Base-by-base conservation (phyloP, 2,113 vertebrate genomes). In the Panthera leo region DNA sequence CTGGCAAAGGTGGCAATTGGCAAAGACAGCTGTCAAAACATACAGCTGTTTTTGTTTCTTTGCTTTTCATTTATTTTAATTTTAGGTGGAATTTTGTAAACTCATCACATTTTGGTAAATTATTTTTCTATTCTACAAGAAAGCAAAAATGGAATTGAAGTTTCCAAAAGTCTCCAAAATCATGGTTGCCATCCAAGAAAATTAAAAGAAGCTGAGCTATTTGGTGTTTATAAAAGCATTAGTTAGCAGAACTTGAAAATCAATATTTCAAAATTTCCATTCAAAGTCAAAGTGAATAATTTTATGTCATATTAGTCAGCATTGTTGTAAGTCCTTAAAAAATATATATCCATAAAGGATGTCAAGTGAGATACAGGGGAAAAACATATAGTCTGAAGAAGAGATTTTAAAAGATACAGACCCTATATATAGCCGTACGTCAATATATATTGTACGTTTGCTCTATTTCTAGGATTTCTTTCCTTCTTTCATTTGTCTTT, bases 181-280 rank as follows among this genome's bases (percentile, higher is more conserved):
- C 39, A 93, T 0, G 93, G 9, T 82, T 94, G 11, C 2, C 87
- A 14, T 51, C 96, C 73, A 92, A 96, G 48, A 82, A 87, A 97
- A 96, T 97, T 19, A 61, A 0, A 25, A 83, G 3, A 86, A 80
- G 58, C 23, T 63, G 53, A 92, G 25, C 18, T 91, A 42, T 34
- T 73, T 75, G 27, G 42, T 90, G 39, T n/a, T 45, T 95, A 78
- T 96, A 94, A 45, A 97, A 21, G 0, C 1, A 95, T 85, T 14
- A 18, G 0, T 91, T 97, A 85, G 68, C 23, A 84, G 16, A 97
- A 0, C 1, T 11, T 65, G 9, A 11, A 85, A 51, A 63, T 93
- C 96, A 96, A 55, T 90, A 91, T 92, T 95, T 98, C 36, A 98
- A 23, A 94, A 94, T 94, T 95, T 95, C 42, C 13, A 88, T 68